A percentile compares a stretch with the other conserved stretches of the same genome.
These are phyloP conservation scores for Chaetodon trifasciatus DNA, from an alignment of 2,797 vertebrate species.

Conservation along the genomic window DNA sequence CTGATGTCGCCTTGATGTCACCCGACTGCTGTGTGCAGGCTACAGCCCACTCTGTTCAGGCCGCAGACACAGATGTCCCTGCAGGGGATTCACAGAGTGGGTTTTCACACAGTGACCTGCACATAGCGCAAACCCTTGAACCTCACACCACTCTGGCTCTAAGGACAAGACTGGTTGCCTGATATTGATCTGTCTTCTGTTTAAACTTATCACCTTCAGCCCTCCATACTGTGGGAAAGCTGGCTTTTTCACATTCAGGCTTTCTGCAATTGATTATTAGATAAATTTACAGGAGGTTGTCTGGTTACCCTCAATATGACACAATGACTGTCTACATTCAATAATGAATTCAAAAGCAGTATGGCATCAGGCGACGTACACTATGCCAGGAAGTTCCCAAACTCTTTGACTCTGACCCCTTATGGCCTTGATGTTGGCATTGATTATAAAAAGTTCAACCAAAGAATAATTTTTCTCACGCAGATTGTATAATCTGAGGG, in stretches of 20 bases:
- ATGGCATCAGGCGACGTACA: no score
- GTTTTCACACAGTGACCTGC: not conserved
- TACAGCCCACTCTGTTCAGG: constrained; percentile 18
- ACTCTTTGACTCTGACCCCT: not conserved
- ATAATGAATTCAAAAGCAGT: not conserved
- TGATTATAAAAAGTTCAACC: not conserved
- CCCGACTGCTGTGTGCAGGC: not conserved
- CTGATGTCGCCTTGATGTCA: not conserved
- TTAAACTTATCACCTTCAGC: not conserved
- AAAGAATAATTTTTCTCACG: not conserved
- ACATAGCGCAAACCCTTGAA: not conserved
- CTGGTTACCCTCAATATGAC: not conserved
- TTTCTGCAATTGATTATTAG: not conserved
- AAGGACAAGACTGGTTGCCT: not conserved
- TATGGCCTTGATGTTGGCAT: not conserved
- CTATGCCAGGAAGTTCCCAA: not conserved
- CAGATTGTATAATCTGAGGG: not conserved
- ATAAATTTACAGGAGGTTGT: not conserved
- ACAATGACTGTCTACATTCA: not conserved
- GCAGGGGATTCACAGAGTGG: constrained; percentile 57
- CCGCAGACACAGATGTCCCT: constrained; percentile 42
- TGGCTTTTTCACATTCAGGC: not conserved
- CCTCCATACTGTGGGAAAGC: no score
- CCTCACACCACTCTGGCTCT: no score
- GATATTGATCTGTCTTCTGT: not conserved